These are phyloP conservation scores for Chamaetylas fuelleborni DNA, from an alignment of 2,113 vertebrate species.

Conservation along the genomic window DNA sequence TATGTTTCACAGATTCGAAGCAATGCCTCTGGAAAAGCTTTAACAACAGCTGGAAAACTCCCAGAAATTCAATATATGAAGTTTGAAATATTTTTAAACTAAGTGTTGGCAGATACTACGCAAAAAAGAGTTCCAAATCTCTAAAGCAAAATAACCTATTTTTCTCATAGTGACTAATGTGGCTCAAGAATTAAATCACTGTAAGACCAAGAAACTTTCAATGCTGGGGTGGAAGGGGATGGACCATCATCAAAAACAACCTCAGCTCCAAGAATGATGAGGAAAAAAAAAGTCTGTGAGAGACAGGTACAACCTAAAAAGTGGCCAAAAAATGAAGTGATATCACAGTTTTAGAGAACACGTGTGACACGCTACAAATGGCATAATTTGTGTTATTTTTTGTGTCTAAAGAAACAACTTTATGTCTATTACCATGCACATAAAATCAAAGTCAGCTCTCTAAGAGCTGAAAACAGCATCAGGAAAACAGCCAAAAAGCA, in stretches of 20 bases:
- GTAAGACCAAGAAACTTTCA: neutral
- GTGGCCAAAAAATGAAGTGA: neutral
- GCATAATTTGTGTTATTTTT: neutral
- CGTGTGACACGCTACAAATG: neutral
- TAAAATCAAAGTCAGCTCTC: neutral
- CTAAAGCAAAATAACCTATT: neutral
- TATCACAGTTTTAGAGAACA: neutral
- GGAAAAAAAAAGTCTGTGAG: neutral
- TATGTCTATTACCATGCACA: neutral
- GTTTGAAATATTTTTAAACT: slow-evolving; percentile 23
- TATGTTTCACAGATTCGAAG: neutral
- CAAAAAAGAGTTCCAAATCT: neutral
- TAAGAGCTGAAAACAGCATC: neutral
- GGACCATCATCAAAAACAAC: neutral
- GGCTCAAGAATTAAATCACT: neutral
- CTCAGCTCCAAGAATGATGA: neutral
- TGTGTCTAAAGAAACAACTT: neutral
- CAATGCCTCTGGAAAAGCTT: neutral
- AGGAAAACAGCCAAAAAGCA: neutral
- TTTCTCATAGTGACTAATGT: neutral
- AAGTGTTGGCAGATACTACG: slow-evolving; percentile 11
- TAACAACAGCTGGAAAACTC: neutral
- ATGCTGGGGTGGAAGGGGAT: neutral
- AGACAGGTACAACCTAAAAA: neutral
- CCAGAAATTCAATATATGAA: neutral